Percentiles rank a stretch among this genome's conserved stretches.
Conservation (phyloP, 2,797 vertebrate species). For the Rhabdomys pumilio region DNA sequence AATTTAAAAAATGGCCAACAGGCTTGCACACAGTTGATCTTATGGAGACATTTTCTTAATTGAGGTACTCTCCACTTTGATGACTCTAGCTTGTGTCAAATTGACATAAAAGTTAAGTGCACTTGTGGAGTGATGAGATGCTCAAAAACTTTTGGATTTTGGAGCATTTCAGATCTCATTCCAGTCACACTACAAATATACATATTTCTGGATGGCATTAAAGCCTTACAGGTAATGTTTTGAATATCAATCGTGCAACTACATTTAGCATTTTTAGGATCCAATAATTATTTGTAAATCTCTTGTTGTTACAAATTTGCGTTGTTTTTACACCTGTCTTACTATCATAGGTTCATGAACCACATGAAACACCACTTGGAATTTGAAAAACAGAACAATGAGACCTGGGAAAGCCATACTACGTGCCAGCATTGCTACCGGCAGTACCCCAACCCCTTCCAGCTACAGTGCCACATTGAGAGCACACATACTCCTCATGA, state of each 20-base stretch:
- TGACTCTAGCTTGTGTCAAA: background rate
- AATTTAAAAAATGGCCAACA: background rate
- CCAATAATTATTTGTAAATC: background rate
- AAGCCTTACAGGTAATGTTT: constrained; percentile 37
- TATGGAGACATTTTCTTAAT: background rate
- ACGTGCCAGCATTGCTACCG: constrained; percentile 99
- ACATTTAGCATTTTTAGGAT: constrained; percentile 58
- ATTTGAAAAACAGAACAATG: constrained; percentile 98
- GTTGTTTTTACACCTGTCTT: constrained; percentile 61
- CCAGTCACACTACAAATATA: background rate
- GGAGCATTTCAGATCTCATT: background rate
- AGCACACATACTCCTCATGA: constrained; percentile 97
- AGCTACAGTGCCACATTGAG: constrained; percentile 99
- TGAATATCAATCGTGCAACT: constrained; percentile 27
- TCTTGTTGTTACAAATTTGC: constrained; percentile 65
- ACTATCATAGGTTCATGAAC: constrained; percentile 96
- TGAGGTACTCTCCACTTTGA: background rate
- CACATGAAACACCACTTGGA: constrained; percentile 99
- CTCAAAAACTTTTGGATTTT: constrained; percentile 6
- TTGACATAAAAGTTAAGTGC: background rate
- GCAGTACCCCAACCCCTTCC: constrained; percentile 97
- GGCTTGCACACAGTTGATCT: background rate
- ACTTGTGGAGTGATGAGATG: background rate
- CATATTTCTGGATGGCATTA: constrained; percentile 17
- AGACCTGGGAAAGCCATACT: constrained; percentile 98